Evolutionary conservation across 2,113 vertebrate genomes (phyloP).

Genomic region (Rostratula benghalensis): DNA sequence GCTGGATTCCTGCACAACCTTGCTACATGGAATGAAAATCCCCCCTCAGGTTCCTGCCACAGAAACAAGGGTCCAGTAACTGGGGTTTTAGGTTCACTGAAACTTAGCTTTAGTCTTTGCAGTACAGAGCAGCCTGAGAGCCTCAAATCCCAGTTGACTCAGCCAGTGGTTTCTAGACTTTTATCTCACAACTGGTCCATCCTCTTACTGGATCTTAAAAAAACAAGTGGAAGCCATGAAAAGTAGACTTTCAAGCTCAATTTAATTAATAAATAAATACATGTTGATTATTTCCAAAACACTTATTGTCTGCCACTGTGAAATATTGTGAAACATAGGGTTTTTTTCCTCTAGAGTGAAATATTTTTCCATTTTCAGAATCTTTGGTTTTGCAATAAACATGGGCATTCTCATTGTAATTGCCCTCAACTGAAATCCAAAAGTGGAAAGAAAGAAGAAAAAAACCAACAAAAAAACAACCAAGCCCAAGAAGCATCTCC

Average conservation of each 20-base stretch:
- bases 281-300: background rate
- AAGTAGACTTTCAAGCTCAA: background rate
- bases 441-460: background rate
- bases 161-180: background rate
- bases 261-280: background rate
- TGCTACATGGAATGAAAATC: background rate
- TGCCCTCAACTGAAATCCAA: background rate
- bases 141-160: background rate
- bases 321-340: background rate
- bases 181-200: background rate
- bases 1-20: background rate
- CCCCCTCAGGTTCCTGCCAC: background rate
- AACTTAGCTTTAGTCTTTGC: background rate
- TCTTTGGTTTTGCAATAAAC: background rate
- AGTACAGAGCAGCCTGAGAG: background rate
- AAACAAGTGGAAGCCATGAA: background rate
- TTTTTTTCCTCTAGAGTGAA: background rate
- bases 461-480: background rate
- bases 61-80: background rate
- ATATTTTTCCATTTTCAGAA: background rate
- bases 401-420: background rate
- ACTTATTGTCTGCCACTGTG: background rate
- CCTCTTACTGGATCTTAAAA: background rate
- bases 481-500: accelerated
- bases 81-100: background rate